Evolutionary conservation across 92 coral and sea anemone species (phyloP).

Genomic region (Metridium senile): DNA sequence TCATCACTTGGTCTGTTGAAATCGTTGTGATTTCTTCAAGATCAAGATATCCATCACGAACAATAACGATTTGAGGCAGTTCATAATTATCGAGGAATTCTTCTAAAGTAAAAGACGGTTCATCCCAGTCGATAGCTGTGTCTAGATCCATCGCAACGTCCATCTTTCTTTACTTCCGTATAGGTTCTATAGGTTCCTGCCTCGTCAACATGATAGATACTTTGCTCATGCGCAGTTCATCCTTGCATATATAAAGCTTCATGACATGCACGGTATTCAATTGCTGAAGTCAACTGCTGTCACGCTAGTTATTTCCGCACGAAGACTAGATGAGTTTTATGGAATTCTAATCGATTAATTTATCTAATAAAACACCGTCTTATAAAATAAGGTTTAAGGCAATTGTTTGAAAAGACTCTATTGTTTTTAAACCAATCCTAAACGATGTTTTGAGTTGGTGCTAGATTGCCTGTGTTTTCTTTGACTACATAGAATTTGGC

Average conservation of each 20-base stretch:
- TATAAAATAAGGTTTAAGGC: too few relatives aligned
- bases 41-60: slow-evolving; percentile 37
- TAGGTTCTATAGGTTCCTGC: too few relatives aligned
- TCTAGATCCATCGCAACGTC: background rate
- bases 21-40: slow-evolving; percentile 32
- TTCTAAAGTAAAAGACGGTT: slow-evolving; percentile 9
- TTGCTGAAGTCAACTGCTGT: background rate
- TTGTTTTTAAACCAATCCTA: too few relatives aligned
- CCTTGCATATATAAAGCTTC: background rate
- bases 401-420: too few relatives aligned
- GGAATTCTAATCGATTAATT: background rate
- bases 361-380: background rate
- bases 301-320: background rate
- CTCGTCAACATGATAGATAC: background rate
- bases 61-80: slow-evolving; percentile 40
- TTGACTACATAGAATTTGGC: too few relatives aligned
- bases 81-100: slow-evolving; percentile 8
- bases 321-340: background rate
- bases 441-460: too few relatives aligned
- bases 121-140: slow-evolving; percentile 17
- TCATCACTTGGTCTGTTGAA: slow-evolving; percentile 22
- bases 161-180: too few relatives aligned
- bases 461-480: too few relatives aligned
- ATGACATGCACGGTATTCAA: background rate
- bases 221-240: background rate